Base-by-base conservation (phyloP, 2,797 vertebrate species). In the Mus minutoides region DNA sequence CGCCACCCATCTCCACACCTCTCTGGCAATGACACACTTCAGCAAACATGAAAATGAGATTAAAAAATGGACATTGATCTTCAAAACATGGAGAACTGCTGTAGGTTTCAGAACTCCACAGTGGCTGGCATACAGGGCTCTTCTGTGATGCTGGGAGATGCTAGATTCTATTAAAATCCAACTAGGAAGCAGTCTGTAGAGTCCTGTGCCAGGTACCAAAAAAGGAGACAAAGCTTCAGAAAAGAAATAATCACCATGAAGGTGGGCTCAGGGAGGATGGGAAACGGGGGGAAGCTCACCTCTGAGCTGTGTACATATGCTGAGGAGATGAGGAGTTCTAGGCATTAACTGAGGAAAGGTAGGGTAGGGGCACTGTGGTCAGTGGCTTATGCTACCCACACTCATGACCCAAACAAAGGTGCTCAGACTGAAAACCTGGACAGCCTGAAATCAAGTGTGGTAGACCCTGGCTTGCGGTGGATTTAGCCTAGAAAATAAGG, bases 31-130 rank as follows among this genome's bases (percentile, higher is more conserved):
- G 84, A 80, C 64, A 79, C 5, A 85, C 40, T 86, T 92, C 37
- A 71, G 83, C 76, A 90, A 75, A 75, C 58, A 69, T 14, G 80
- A 78, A 92, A 94, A 82, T 58, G 26, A 86, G 91, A 85, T 54
- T 54, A 7, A 49, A 34, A 78, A 78, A 73, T 34, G 37, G 31
- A 24, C 56, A 90, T 84, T 73, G 64, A 82, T 76, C 54, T 94
- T 90, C 43, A 92, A 86, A 92, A 40, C 24, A 73, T 21, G 2
- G 16, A 94, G 56, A 89, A 24, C 37, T 80, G 26, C 79, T 49
- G 14, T 14, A 67, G 9, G 56, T 85, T 37, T 88, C 40, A 62
- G 75, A 62, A 40, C n/a, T 19, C 54, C n/a, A 40, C n/a, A 3
- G 43, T 84, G 77, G 49, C 13, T 67, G 22, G 24, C 52, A 64